These are phyloP conservation scores for Drosophila varians DNA, from an alignment of 1,140 invertebrate species.

Conservation along the genomic window DNA sequence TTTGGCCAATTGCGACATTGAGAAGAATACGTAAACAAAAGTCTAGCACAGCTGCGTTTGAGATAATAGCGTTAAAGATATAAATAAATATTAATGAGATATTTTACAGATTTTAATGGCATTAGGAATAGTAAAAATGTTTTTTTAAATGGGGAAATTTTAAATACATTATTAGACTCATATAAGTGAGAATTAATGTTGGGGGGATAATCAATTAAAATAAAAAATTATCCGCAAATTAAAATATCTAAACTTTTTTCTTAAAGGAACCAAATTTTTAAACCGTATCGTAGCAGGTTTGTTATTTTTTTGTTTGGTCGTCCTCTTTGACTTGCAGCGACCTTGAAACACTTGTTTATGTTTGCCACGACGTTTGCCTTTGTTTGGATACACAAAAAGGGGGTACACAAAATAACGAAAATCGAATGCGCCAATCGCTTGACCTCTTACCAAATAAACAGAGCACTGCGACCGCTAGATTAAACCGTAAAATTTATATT, in stretches of 20 bases:
- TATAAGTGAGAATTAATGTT: too few relatives aligned
- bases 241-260: too few relatives aligned
- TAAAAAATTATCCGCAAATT: too few relatives aligned
- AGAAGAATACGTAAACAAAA: neutral
- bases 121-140: neutral
- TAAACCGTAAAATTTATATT: neutral
- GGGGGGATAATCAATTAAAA: neutral
- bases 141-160: too few relatives aligned
- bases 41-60: constrained; percentile 11
- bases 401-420: neutral
- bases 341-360: constrained; percentile 77
- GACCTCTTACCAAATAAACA: constrained; percentile 16
- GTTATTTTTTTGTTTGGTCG: constrained; percentile 43
- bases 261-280: constrained; percentile 3
- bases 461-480: too few relatives aligned
- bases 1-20: constrained; percentile 59
- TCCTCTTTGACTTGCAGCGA: constrained; percentile 62
- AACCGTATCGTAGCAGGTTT: constrained; percentile 19
- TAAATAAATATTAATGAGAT: neutral
- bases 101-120: neutral
- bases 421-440: neutral
- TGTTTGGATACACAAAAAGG: constrained; percentile 23
- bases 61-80: constrained; percentile 12
- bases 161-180: too few relatives aligned
- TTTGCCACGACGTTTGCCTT: constrained; percentile 40